Evolutionary conservation across 37 sponge, comb jelly and placozoan species (phyloP).

Genomic region (Amphimedon queenslandica): DNA sequence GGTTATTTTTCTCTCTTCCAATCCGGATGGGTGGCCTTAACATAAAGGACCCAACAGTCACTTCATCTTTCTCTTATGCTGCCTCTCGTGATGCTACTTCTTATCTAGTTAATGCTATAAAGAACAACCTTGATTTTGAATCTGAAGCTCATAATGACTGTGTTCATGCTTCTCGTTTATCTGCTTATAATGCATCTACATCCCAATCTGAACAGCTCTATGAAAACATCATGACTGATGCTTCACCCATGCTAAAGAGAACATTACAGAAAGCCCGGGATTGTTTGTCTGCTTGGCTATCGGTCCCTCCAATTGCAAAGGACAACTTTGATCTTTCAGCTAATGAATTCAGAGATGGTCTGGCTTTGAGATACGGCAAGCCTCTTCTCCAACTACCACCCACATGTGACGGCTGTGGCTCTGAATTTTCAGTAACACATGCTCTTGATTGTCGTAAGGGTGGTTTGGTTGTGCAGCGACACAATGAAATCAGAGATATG

Average conservation of each 20-base stretch:
- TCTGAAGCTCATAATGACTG: not conserved
- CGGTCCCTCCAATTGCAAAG: slow-evolving; percentile 10
- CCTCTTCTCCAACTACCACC: slow-evolving; percentile 19
- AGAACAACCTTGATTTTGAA: slow-evolving; percentile 5
- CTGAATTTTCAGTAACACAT: slow-evolving; percentile 31
- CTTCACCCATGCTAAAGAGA: slow-evolving; percentile 2
- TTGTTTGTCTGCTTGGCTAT: slow-evolving; percentile 14
- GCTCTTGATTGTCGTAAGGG: slow-evolving; percentile 32
- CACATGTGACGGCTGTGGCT: slow-evolving; percentile 40
- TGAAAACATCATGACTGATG: not conserved
- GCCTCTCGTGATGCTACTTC: not conserved
- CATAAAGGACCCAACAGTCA: slow-evolving; percentile 7
- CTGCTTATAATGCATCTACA: not conserved
- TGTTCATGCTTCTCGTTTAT: not conserved
- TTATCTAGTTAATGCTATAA: slow-evolving; percentile 7
- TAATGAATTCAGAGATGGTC: slow-evolving; percentile 31
- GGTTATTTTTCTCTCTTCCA: slow-evolving; percentile 9
- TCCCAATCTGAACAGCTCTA: not conserved
- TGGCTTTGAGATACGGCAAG: slow-evolving; percentile 17
- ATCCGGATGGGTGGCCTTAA: slow-evolving; percentile 12
- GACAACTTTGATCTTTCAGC: slow-evolving; percentile 38
- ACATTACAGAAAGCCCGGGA: slow-evolving; percentile 20
- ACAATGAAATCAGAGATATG: slow-evolving; percentile 47
- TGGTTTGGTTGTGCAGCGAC: slow-evolving; percentile 27
- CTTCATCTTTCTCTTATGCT: not conserved